These are phyloP conservation scores for Salvelinus namaycush DNA, from an alignment of 2,113 vertebrate species.

Conservation along the genomic window DNA sequence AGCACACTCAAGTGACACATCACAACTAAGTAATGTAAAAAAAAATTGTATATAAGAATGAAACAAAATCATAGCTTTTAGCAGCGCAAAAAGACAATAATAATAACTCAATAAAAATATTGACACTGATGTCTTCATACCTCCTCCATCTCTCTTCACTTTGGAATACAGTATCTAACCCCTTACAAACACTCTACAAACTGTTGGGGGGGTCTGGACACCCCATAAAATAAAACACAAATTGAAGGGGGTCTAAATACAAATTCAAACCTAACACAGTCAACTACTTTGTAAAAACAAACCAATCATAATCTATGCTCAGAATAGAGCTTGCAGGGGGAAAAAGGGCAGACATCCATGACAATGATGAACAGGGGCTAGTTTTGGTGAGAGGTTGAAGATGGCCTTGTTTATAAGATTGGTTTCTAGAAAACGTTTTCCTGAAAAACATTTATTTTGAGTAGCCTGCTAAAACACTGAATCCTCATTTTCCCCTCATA, in stretches of 20 bases:
- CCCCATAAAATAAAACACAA: conserved; percentile 66
- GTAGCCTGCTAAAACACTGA: neutral
- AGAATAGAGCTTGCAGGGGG: conserved; percentile 59
- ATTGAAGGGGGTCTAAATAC: conserved; percentile 64
- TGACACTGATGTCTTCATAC: conserved; percentile 84
- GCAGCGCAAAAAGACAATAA: conserved; percentile 91
- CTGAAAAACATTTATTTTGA: conserved; percentile 39
- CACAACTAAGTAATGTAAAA: conserved; percentile 99
- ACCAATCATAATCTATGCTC: conserved; percentile 61
- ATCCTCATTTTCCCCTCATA: conserved; percentile 48
- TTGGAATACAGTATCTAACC: conserved; percentile 80
- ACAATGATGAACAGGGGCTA: conserved; percentile 30
- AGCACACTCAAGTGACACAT: conserved; percentile 99
- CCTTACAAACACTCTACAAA: conserved; percentile 52
- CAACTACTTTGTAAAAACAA: conserved; percentile 65
- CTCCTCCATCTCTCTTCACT: conserved; percentile 81
- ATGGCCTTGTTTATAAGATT: conserved; percentile 48
- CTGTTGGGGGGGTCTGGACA: conserved; percentile 75
- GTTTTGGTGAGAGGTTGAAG: conserved; percentile 57
- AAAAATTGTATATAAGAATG: conserved; percentile 93
- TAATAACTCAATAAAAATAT: conserved; percentile 76
- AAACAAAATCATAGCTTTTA: conserved; percentile 98
- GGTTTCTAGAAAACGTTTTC: conserved; percentile 24
- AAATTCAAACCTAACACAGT: conserved; percentile 58
- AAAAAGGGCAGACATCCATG: conserved; percentile 43